A percentile compares a stretch with the other conserved stretches of the same genome.
phyloP scores from a whole-genome alignment of 2,888 invertebrate species.

The Macrophya alboannulata region DNA sequence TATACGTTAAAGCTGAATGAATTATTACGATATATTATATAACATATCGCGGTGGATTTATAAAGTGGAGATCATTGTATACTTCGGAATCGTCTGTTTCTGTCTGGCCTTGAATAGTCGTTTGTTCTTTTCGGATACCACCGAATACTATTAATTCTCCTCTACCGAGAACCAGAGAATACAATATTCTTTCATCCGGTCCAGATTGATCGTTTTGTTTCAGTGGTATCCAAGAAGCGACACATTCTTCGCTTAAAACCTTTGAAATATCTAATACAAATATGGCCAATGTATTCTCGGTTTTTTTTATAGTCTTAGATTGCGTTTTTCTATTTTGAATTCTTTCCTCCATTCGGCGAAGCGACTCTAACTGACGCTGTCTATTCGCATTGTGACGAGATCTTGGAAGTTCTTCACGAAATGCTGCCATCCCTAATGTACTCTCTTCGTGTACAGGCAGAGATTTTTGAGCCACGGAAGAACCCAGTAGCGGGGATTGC shows the following conservation, averaged over 20 bases:
- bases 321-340: slow-evolving; percentile 77
- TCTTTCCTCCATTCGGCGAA: slow-evolving; percentile 86
- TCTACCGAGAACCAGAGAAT: slow-evolving; percentile 93
- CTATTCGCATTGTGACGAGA: slow-evolving; percentile 80
- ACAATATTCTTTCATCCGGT: slow-evolving; percentile 95
- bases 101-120: slow-evolving; percentile 81
- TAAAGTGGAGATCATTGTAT: slow-evolving; percentile 78
- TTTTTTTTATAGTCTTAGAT: slow-evolving; percentile 82
- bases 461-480: slow-evolving; percentile 57
- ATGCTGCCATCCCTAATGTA: slow-evolving; percentile 83
- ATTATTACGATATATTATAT: slow-evolving; percentile 68
- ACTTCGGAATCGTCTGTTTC: slow-evolving; percentile 76
- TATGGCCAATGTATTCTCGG: slow-evolving; percentile 88
- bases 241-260: slow-evolving; percentile 84
- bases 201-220: slow-evolving; percentile 86
- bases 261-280: slow-evolving; percentile 93
- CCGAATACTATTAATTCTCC: slow-evolving; percentile 98
- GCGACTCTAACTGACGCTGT: slow-evolving; percentile 84
- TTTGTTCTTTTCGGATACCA: slow-evolving; percentile 93
- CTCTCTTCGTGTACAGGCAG: slow-evolving; percentile 74
- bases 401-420: slow-evolving; percentile 77
- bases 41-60: slow-evolving; percentile 76
- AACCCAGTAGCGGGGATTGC: slow-evolving; percentile 57
- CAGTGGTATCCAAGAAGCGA: slow-evolving; percentile 87
- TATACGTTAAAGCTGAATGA: neutral